A percentile compares a stretch with the other conserved stretches of the same genome.
Conservation (phyloP, 2,888 invertebrate genomes). For the Timema podura region DNA sequence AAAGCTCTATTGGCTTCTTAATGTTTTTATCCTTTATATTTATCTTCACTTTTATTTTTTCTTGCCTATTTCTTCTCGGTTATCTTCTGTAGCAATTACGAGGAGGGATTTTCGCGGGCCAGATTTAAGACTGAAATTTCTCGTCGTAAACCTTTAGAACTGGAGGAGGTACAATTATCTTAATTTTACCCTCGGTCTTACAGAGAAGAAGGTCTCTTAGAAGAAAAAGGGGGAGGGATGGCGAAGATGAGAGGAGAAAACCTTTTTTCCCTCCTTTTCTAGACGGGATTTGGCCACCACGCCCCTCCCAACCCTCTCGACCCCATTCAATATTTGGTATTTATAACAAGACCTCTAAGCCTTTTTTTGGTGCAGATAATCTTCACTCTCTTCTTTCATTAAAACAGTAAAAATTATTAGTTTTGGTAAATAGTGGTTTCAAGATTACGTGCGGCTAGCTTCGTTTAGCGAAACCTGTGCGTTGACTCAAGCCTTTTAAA, state of each 20-base stretch:
- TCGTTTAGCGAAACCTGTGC: no score
- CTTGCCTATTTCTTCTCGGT: no score
- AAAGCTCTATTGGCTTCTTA: no score
- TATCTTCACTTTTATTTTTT: slow-evolving; percentile 13
- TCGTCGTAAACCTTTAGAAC: slow-evolving; percentile 14
- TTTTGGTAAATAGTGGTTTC: background rate
- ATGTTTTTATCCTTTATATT: background rate
- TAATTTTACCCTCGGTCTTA: slow-evolving; percentile 19
- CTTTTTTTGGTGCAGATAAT: background rate
- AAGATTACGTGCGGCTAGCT: no score
- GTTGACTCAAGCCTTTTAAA: no score
- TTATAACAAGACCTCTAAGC: slow-evolving; percentile 10
- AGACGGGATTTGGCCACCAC: no score
- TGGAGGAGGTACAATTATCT: slow-evolving; percentile 20
- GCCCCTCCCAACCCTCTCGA: background rate
- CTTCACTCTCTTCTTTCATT: background rate
- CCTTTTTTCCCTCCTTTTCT: no score
- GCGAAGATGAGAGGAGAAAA: no score
- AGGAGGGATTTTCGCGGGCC: slow-evolving; percentile 25
- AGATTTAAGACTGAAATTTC: slow-evolving; percentile 25
- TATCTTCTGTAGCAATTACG: slow-evolving; percentile 20
- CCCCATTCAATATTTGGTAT: slow-evolving; percentile 14
- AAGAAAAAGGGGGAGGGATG: no score
- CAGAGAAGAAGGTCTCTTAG: no score
- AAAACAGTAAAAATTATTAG: no score